Evolutionary conservation across 37 sponge, comb jelly and placozoan species (phyloP).

Genomic region (Tethya wilhelma): DNA sequence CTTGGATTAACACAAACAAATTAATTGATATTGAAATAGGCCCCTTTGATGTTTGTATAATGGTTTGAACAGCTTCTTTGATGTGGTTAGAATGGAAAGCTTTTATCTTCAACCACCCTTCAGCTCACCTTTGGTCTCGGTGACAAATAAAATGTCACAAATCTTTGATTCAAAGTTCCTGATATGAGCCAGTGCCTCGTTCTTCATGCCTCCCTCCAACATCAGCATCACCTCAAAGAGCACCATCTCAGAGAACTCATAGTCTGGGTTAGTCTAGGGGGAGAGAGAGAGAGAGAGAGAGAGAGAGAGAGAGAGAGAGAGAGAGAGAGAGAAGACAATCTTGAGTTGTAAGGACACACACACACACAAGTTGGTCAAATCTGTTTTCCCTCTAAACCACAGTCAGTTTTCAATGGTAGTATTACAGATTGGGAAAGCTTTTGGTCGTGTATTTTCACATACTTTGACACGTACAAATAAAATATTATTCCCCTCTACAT

Average conservation of each 20-base stretch:
- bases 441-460: too few species aligned
- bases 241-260: slow-evolving; percentile 91
- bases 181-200: slow-evolving; percentile 79
- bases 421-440: too few species aligned
- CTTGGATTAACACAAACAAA: too few species aligned
- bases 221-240: slow-evolving; percentile 88
- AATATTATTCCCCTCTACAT: not conserved
- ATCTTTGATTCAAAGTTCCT: slow-evolving; percentile 56
- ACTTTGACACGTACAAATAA: not conserved
- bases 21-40: too few species aligned
- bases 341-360: not conserved
- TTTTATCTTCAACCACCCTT: too few species aligned
- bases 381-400: too few species aligned
- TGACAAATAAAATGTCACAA: slow-evolving; percentile 64
- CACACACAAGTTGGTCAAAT: not conserved
- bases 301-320: slow-evolving; percentile 24
- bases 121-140: slow-evolving; percentile 76
- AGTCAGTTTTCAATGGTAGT: not conserved
- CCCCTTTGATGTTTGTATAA: too few species aligned
- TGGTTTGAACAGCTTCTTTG: too few species aligned
- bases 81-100: too few species aligned
- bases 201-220: slow-evolving; percentile 64
- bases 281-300: slow-evolving; percentile 2
- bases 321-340: slow-evolving; percentile 10
- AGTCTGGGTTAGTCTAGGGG: slow-evolving; percentile 55